These are phyloP conservation scores for Acipenser ruthenus DNA, from an alignment of 2,797 vertebrate genomes.

Conservation along the genomic window DNA sequence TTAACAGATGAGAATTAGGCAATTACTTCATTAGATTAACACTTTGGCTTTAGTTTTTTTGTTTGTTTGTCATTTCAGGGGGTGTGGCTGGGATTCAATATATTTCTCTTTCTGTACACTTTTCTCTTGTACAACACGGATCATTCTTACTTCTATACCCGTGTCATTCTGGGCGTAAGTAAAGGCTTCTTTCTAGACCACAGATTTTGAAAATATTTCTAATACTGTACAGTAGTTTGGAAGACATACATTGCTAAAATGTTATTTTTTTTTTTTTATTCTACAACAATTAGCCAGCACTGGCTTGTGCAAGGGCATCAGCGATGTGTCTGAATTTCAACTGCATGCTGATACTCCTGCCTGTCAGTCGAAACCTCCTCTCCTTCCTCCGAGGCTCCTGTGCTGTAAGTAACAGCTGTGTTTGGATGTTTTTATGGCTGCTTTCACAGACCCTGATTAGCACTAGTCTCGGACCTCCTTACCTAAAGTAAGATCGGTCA, in stretches of 20 bases:
- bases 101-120: conserved; percentile 59
- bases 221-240: no score
- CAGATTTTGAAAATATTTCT: no score
- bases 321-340: conserved; percentile 68
- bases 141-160: conserved; percentile 60
- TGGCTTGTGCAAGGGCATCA: conserved; percentile 70
- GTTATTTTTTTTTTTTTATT: not conserved
- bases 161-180: conserved; percentile 68
- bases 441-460: no score
- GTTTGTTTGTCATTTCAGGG: conserved; percentile 35
- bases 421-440: no score
- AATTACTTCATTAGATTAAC: no score
- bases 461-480: no score
- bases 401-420: conserved; percentile 46
- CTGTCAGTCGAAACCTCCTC: conserved; percentile 62
- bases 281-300: conserved; percentile 40
- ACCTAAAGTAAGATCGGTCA: no score
- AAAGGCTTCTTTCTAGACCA: conserved; percentile 11
- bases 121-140: conserved; percentile 57
- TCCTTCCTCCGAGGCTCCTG: conserved; percentile 60
- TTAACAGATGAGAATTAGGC: no score
- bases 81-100: conserved; percentile 58
- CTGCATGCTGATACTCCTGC: conserved; percentile 66
- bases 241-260: not conserved
- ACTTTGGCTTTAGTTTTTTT: no score